Percentiles rank a stretch among this genome's conserved stretches.
Conservation (phyloP, 2,888 invertebrate genomes). For the Meganola albula region DNA sequence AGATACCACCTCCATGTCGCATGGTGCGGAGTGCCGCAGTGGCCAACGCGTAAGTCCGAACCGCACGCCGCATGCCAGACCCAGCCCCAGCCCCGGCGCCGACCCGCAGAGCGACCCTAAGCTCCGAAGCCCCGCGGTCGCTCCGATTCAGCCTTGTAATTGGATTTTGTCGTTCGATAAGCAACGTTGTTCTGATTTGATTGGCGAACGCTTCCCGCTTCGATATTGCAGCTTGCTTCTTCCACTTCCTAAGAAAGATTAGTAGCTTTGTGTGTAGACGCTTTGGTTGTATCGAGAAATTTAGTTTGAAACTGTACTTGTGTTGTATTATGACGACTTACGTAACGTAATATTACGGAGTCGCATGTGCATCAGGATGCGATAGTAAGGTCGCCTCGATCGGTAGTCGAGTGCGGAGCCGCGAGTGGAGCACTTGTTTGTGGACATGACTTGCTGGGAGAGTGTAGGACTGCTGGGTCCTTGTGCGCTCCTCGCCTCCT, state of each 20-base stretch:
- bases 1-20: slow-evolving; percentile 35
- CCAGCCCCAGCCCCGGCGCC: slow-evolving; percentile 47
- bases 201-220: slow-evolving; percentile 72
- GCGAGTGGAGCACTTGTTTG: slow-evolving; percentile 24
- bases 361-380: slow-evolving; percentile 56
- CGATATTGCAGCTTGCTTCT: slow-evolving; percentile 67
- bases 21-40: slow-evolving; percentile 64
- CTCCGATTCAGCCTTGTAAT: slow-evolving; percentile 76
- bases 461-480: slow-evolving; percentile 74
- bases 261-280: slow-evolving; percentile 59
- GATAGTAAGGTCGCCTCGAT: slow-evolving; percentile 46
- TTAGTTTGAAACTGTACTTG: slow-evolving; percentile 40
- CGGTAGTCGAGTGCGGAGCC: slow-evolving; percentile 37
- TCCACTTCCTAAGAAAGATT: slow-evolving; percentile 48
- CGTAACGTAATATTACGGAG: slow-evolving; percentile 54
- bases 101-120: slow-evolving; percentile 63
- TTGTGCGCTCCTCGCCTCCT: slow-evolving; percentile 70
- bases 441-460: slow-evolving; percentile 76
- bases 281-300: slow-evolving; percentile 51
- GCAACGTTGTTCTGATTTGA: slow-evolving; percentile 66
- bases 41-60: slow-evolving; percentile 50
- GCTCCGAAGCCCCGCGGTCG: slow-evolving; percentile 68
- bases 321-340: slow-evolving; percentile 46
- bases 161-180: slow-evolving; percentile 73
- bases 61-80: slow-evolving; percentile 59